Percentiles rank a stretch among this genome's conserved stretches.
phyloP scores from a whole-genome alignment of 2,888 invertebrate species.

The Euproctis similis region DNA sequence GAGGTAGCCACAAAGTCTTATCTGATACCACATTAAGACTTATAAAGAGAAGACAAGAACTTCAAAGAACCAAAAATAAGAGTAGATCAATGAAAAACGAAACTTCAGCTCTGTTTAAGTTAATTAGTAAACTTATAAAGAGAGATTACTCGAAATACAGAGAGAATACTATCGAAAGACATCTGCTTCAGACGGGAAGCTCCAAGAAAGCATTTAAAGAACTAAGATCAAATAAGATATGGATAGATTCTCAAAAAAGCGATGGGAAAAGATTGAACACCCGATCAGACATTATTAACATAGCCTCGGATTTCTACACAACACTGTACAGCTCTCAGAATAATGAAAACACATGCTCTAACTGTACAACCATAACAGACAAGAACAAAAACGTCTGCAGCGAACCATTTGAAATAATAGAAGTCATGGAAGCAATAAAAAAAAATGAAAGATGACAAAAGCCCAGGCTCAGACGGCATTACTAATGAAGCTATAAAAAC shows the following conservation, averaged over 20 bases:
- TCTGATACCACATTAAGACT: background rate
- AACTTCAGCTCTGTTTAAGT: conserved; percentile 5
- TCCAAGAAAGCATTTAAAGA: conserved; percentile 7
- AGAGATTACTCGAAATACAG: conserved; percentile 5
- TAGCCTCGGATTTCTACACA: background rate
- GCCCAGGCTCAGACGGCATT: conserved; percentile 2
- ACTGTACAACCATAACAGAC: background rate
- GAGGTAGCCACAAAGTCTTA: background rate
- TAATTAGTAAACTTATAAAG: conserved; percentile 7
- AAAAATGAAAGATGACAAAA: conserved; percentile 2
- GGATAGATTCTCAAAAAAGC: too few species aligned
- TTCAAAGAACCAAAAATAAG: conserved; percentile 6
- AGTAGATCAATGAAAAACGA: too few species aligned
- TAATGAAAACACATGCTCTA: background rate
- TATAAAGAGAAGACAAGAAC: conserved; percentile 5
- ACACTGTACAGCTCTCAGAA: background rate
- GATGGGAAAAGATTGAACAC: too few species aligned
- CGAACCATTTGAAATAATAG: background rate
- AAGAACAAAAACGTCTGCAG: background rate
- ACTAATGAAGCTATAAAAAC: conserved; percentile 1
- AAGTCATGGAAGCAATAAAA: conserved; percentile 3
- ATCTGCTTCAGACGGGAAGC: conserved; percentile 4
- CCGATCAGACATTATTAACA: too few species aligned
- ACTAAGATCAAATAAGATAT: background rate
- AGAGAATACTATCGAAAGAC: conserved; percentile 3